Evolutionary conservation across 2,797 vertebrate species (phyloP).

Genomic region (Sebastes steindachneri): DNA sequence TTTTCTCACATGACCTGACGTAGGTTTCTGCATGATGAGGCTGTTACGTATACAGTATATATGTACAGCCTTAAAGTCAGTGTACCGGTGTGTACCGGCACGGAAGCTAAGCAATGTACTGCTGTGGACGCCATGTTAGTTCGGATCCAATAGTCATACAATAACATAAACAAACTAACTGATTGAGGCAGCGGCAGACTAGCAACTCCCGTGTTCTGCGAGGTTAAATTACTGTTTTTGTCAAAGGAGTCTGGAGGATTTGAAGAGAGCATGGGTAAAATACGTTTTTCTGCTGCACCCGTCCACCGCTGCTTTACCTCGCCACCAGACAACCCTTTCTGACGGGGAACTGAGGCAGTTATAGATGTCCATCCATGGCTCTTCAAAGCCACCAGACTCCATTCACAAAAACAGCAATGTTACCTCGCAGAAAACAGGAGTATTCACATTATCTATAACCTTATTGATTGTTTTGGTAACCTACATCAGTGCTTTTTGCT

Average conservation of each 20-base stretch:
- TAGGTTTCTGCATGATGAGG: not conserved
- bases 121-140: not conserved
- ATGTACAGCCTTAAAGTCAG: not conserved
- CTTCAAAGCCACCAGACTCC: not conserved
- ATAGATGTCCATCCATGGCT: no score
- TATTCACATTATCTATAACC: no score
- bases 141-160: not conserved
- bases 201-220: not conserved
- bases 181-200: not conserved
- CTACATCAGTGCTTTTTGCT: no score
- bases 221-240: not conserved
- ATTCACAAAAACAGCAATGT: not conserved
- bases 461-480: no score
- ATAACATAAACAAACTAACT: not conserved
- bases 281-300: no score
- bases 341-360: no score
- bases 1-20: not conserved
- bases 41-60: not conserved
- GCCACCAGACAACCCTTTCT: no score
- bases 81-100: not conserved
- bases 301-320: no score
- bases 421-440: not conserved
- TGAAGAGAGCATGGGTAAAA: not conserved
- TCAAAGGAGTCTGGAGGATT: not conserved
- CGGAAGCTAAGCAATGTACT: no score